These are phyloP conservation scores for Spilogale gracilis DNA, from an alignment of 2,113 vertebrate species.

Conservation along the genomic window DNA sequence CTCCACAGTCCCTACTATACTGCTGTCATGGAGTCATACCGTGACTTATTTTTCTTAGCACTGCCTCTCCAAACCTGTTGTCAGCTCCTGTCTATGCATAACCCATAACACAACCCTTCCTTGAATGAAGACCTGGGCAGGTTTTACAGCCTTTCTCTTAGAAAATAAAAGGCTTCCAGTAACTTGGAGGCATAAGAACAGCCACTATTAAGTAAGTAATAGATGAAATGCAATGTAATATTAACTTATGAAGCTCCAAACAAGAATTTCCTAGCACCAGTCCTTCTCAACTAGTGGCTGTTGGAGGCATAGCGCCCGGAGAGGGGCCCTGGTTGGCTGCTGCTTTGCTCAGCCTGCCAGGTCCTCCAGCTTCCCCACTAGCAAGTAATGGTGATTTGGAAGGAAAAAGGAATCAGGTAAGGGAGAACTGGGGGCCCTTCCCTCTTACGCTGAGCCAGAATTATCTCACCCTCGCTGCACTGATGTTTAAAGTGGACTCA, in stretches of 20 bases:
- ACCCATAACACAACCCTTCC: neutral
- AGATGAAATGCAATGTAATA: neutral
- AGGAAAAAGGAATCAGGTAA: neutral
- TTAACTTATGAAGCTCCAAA: neutral
- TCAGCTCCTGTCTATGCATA: neutral
- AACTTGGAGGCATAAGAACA: neutral
- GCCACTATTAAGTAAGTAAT: neutral
- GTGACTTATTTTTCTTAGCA: neutral
- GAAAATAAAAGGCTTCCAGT: neutral
- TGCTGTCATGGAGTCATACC: neutral
- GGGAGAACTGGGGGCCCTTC: neutral
- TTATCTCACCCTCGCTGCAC: neutral
- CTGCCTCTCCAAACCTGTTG: neutral
- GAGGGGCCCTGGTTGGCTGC: rapidly evolving
- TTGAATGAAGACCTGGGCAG: neutral
- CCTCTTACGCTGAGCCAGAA: neutral
- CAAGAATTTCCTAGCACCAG: neutral
- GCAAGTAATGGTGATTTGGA: neutral
- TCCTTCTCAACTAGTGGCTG: neutral
- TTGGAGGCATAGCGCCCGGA: neutral
- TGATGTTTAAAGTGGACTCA: neutral
- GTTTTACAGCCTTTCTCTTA: neutral
- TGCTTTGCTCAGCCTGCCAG: neutral
- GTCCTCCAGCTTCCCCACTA: neutral
- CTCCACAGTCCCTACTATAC: neutral